A percentile compares a stretch with the other conserved stretches of the same genome.
Evolutionary conservation across 2,797 vertebrate species (phyloP).

Genomic region (Sarcoramphus papa): DNA sequence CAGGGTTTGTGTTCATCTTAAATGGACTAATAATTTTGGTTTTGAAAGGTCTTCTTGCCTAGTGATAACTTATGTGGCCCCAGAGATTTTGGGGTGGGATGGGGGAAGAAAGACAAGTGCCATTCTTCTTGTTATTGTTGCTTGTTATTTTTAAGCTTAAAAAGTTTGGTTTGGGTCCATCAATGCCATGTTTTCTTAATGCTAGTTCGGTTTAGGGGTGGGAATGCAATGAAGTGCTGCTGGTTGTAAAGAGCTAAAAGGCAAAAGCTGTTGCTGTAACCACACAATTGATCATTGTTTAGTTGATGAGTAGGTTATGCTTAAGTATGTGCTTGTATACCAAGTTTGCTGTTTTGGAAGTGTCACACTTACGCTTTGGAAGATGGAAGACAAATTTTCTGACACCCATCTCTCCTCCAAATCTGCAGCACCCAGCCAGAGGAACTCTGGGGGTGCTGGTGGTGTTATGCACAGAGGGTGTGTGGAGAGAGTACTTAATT

Average conservation of each 20-base stretch:
- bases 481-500: not conserved
- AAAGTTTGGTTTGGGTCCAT: not conserved
- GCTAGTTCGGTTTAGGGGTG: not conserved
- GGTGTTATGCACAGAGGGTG: no score
- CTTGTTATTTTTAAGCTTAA: not conserved
- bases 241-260: not conserved
- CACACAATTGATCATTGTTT: not conserved
- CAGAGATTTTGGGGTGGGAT: not conserved
- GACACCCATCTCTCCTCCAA: not conserved
- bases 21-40: not conserved
- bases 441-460: not conserved
- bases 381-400: not conserved
- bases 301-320: not conserved
- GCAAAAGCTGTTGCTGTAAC: not conserved
- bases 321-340: not conserved
- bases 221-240: not conserved
- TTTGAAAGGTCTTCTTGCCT: slow-evolving; percentile 2
- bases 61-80: not conserved
- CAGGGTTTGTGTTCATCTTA: not conserved
- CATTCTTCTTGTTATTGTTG: not conserved
- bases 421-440: not conserved
- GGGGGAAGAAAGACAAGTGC: not conserved
- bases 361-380: not conserved
- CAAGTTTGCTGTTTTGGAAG: not conserved
- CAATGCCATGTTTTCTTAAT: not conserved